phyloP scores from a whole-genome alignment of 2,888 invertebrate genomes.

The Drymonia ruficornis region DNA sequence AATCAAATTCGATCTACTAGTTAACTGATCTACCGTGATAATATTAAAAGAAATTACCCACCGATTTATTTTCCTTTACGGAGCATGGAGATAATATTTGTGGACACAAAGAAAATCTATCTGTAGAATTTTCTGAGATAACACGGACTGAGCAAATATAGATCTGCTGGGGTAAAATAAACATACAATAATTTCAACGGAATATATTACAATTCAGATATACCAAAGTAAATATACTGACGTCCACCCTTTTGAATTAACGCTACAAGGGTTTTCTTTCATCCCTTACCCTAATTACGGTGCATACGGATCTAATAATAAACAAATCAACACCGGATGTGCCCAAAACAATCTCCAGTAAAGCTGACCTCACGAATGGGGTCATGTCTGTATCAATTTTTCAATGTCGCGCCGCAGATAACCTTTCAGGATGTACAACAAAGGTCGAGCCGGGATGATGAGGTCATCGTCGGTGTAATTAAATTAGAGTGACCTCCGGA shows the following conservation, averaged over 20 bases:
- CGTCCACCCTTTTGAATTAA: neutral
- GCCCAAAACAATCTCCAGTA: slow-evolving; percentile 16
- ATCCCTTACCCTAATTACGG: neutral
- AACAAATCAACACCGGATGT: slow-evolving; percentile 11
- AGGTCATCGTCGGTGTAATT: slow-evolving; percentile 68
- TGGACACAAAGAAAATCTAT: too few species aligned
- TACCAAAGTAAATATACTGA: too few species aligned
- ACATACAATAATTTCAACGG: too few species aligned
- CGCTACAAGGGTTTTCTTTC: neutral
- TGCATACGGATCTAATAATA: neutral
- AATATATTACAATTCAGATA: too few species aligned
- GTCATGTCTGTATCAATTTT: slow-evolving; percentile 49
- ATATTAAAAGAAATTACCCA: too few species aligned
- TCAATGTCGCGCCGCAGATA: slow-evolving; percentile 52
- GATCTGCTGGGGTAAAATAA: too few species aligned
- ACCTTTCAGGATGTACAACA: slow-evolving; percentile 48
- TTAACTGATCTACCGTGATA: too few species aligned
- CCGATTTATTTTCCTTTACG: too few species aligned
- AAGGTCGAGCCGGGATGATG: slow-evolving; percentile 57
- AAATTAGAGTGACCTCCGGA: slow-evolving; percentile 60
- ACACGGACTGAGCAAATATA: too few species aligned
- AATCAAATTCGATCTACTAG: too few species aligned
- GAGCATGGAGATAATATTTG: too few species aligned
- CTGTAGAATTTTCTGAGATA: too few species aligned
- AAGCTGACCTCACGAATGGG: slow-evolving; percentile 17